These are phyloP conservation scores for Cheilosia urbana DNA, from an alignment of 2,888 invertebrate genomes.

Conservation along the genomic window DNA sequence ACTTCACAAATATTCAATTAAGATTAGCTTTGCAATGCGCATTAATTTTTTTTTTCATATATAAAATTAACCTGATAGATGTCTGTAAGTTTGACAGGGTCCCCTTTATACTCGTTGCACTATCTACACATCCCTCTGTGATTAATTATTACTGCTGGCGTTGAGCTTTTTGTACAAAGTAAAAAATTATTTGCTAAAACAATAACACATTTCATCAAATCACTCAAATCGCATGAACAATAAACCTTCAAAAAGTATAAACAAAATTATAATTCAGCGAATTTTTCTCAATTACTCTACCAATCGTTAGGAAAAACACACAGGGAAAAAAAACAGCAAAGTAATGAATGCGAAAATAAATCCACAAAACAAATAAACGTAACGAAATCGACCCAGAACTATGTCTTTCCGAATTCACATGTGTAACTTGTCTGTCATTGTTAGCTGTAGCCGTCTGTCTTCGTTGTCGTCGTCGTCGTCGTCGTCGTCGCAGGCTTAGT, in stretches of 20 bases:
- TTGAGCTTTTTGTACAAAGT: not conserved
- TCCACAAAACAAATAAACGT: conserved; percentile 50
- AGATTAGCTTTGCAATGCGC: not conserved
- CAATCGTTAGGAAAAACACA: conserved; percentile 10
- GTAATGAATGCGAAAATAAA: conserved; percentile 26
- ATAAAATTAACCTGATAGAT: not conserved
- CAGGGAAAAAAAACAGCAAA: conserved; percentile 1
- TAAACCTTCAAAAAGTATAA: conserved; percentile 34
- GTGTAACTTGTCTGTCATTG: conserved; percentile 68
- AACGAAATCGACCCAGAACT: conserved; percentile 62
- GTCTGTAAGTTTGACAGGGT: not conserved
- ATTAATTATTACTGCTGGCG: not conserved
- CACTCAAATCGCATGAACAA: conserved; percentile 8
- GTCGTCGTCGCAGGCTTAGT: conserved; percentile 41
- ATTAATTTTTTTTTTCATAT: not conserved
- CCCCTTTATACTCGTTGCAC: not conserved
- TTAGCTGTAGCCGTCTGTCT: conserved; percentile 50
- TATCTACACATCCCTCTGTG: not conserved
- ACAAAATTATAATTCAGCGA: conserved; percentile 24
- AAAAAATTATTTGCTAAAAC: conserved; percentile 23
- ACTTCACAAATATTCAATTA: too few species aligned
- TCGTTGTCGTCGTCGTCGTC: conserved; percentile 22
- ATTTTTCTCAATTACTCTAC: conserved; percentile 31
- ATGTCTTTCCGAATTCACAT: conserved; percentile 54
- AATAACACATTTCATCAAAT: conserved; percentile 39